Conservation (phyloP, 2,113 vertebrate species). For the Cottus gobio region DNA sequence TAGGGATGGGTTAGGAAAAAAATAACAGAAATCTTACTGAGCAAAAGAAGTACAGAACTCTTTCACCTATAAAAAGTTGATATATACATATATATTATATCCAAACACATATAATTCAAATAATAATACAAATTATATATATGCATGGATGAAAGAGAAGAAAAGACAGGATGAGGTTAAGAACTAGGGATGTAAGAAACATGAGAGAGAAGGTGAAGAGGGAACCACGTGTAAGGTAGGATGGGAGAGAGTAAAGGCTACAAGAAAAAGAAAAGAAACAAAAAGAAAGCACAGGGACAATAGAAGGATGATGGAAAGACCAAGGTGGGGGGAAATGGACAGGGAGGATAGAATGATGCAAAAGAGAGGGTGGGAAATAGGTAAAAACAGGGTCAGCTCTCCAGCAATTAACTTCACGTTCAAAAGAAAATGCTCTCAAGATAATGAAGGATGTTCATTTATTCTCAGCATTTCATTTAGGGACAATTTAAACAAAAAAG, state of each 20-base stretch:
- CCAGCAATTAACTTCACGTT: slow-evolving; percentile 3
- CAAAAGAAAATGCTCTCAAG: neutral
- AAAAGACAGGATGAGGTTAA: neutral
- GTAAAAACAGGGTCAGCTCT: slow-evolving; percentile 15
- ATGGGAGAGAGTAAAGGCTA: neutral
- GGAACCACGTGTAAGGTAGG: neutral
- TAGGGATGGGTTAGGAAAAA: slow-evolving; percentile 29
- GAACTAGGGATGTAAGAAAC: too few species aligned
- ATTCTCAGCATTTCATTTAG: neutral
- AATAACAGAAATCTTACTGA: slow-evolving; percentile 30
- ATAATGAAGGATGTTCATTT: neutral
- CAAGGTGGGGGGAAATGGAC: neutral
- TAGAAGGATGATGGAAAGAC: neutral
- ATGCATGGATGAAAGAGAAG: too few species aligned
- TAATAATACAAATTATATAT: too few species aligned
- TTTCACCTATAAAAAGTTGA: neutral
- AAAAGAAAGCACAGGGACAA: neutral
- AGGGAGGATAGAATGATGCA: neutral
- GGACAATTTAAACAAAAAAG: neutral
- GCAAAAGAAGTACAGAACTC: neutral
- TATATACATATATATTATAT: neutral
- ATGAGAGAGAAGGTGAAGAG: neutral
- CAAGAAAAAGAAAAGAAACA: neutral
- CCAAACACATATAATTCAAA: too few species aligned
- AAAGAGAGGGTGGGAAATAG: neutral